These are phyloP conservation scores for Cinara cedri DNA, from an alignment of 2,888 invertebrate genomes.

Conservation along the genomic window DNA sequence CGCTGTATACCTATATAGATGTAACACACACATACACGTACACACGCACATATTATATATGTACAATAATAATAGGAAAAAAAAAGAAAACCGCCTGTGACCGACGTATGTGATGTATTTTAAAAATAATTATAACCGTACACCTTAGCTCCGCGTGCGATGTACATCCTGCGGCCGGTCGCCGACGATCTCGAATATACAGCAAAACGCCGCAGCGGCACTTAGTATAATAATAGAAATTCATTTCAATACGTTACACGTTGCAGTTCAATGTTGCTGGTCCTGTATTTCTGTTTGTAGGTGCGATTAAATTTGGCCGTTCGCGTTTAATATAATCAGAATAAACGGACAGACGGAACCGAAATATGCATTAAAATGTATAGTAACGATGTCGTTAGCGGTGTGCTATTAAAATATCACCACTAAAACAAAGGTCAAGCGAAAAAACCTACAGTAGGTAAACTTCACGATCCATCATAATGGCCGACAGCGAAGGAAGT, in stretches of 20 bases:
- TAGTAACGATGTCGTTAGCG: not conserved
- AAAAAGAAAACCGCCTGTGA: conserved; percentile 14
- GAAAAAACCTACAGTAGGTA: not conserved
- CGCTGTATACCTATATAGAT: no score
- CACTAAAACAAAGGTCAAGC: not conserved
- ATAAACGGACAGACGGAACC: not conserved
- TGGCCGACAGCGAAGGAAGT: conserved; percentile 94
- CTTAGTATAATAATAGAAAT: conserved; percentile 48
- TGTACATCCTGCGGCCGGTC: not conserved
- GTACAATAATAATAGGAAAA: conserved; percentile 39
- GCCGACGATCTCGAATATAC: not conserved
- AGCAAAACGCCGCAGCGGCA: conserved; percentile 25
- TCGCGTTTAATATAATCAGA: no score
- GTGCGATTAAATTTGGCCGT: not conserved
- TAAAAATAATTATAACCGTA: conserved; percentile 43
- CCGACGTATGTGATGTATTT: conserved; percentile 23
- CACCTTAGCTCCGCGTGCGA: conserved; percentile 32
- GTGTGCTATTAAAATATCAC: no score
- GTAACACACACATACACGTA: not conserved
- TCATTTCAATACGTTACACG: conserved; percentile 13
- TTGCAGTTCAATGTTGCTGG: conserved; percentile 11
- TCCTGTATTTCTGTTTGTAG: not conserved
- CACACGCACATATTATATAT: no score
- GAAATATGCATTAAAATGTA: not conserved
- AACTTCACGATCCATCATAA: conserved; percentile 62